These are phyloP conservation scores for Prochilodus magdalenae DNA, from an alignment of 2,113 vertebrate species.

Conservation along the genomic window DNA sequence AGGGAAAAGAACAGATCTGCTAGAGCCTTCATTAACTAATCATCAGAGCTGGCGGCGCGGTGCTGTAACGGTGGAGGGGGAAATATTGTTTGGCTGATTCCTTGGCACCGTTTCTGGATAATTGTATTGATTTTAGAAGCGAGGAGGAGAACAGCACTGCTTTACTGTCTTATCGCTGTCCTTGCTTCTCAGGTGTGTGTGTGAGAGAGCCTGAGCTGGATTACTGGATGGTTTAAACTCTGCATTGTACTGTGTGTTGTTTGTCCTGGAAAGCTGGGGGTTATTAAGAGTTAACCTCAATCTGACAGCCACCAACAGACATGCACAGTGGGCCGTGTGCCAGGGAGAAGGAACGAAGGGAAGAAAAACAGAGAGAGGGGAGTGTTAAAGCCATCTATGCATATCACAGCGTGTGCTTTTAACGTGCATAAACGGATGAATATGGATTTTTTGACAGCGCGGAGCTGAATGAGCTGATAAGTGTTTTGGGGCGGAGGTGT, in stretches of 20 bases:
- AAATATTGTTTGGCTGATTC: too few species aligned
- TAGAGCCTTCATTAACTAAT: slow-evolving; percentile 21
- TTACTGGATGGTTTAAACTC: slow-evolving; percentile 34
- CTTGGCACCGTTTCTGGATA: too few species aligned
- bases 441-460: too few species aligned
- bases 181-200: slow-evolving; percentile 6
- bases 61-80: too few species aligned
- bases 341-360: slow-evolving; percentile 59
- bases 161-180: neutral
- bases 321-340: slow-evolving; percentile 86
- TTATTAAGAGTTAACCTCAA: slow-evolving; percentile 85
- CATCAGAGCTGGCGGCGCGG: neutral
- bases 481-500: too few species aligned
- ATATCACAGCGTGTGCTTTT: too few species aligned
- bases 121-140: too few species aligned
- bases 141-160: neutral
- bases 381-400: too few species aligned
- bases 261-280: slow-evolving; percentile 68
- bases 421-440: too few species aligned
- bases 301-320: slow-evolving; percentile 84
- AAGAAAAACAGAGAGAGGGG: slow-evolving; percentile 51
- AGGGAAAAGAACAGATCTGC: slow-evolving; percentile 31
- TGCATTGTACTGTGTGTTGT: slow-evolving; percentile 19
- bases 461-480: too few species aligned
- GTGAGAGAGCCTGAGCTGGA: slow-evolving; percentile 23